These are phyloP conservation scores for Thunnus maccoyii DNA, from an alignment of 2,113 vertebrate species.

Conservation along the genomic window DNA sequence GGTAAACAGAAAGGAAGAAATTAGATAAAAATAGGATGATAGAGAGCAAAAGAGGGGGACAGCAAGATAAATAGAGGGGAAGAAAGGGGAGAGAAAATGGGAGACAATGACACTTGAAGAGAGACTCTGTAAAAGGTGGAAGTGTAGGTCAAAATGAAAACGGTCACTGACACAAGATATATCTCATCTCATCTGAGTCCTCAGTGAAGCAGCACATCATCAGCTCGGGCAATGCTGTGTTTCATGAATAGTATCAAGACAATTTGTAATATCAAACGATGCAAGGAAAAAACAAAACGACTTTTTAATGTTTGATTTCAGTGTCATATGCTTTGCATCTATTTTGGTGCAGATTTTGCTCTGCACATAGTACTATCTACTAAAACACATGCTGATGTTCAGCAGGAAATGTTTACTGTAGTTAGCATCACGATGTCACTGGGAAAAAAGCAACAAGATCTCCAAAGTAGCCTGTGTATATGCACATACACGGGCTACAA, in stretches of 20 bases:
- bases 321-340: too few relatives aligned
- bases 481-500: too few relatives aligned
- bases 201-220: neutral
- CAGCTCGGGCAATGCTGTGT: neutral
- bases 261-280: neutral
- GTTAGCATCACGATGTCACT: too few relatives aligned
- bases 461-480: too few relatives aligned
- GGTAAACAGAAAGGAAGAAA: slow-evolving; percentile 21
- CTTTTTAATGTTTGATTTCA: too few relatives aligned
- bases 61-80: slow-evolving; percentile 15
- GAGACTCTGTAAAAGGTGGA: neutral
- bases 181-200: neutral
- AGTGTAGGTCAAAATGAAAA: neutral
- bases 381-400: too few relatives aligned
- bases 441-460: too few relatives aligned
- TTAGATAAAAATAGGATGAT: slow-evolving; percentile 9
- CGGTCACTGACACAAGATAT: neutral
- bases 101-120: neutral
- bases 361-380: too few relatives aligned
- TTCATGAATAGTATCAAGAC: neutral
- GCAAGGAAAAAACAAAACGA: neutral
- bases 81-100: neutral
- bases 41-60: slow-evolving; percentile 18
- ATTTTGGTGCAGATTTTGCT: too few relatives aligned
- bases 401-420: too few relatives aligned